Evolutionary conservation across 2,888 invertebrate species (phyloP).

Genomic region (Xanthostigma xanthostigma): DNA sequence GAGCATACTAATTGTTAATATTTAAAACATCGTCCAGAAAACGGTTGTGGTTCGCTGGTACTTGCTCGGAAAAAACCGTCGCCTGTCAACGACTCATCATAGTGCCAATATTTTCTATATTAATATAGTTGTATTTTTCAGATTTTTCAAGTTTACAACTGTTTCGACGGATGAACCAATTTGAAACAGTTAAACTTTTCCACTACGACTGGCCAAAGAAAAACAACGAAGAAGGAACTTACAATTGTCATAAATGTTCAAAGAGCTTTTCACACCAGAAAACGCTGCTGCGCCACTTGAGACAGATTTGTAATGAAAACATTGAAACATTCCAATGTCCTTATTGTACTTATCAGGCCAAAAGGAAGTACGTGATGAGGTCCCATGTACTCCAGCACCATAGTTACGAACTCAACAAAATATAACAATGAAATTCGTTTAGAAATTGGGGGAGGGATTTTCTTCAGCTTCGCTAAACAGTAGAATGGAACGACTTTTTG

Average conservation of each 20-base stretch:
- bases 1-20: no score
- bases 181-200: no score
- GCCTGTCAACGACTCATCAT: no score
- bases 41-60: no score
- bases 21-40: no score
- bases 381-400: conserved; percentile 17
- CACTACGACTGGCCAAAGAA: no score
- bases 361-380: conserved; percentile 33
- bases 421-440: conserved; percentile 14
- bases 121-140: no score
- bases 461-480: no score
- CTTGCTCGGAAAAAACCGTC: no score
- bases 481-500: no score
- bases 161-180: no score
- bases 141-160: neutral
- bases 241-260: conserved; percentile 30
- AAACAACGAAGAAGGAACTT: conserved; percentile 9
- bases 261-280: conserved; percentile 34
- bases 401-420: conserved; percentile 2
- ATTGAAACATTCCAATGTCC: conserved; percentile 53
- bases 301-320: conserved; percentile 31
- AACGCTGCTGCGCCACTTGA: conserved; percentile 31
- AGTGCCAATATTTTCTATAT: no score
- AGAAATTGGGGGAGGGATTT: neutral
- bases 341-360: conserved; percentile 58